Evolutionary conservation across 2,888 invertebrate genomes (phyloP).

Genomic region (Polyommatus icarus): DNA sequence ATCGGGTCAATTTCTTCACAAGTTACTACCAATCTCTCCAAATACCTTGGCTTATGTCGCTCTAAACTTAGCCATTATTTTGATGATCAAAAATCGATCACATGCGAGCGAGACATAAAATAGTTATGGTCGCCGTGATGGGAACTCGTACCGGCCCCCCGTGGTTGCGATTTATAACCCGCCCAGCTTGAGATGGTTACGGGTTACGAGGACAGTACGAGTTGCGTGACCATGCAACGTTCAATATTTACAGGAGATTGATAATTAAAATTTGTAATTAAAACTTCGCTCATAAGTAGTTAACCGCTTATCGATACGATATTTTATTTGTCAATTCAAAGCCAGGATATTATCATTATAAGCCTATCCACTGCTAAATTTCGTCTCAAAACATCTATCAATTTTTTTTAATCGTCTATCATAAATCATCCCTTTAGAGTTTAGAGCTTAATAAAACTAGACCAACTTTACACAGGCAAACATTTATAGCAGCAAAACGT

Average conservation of each 20-base stretch:
- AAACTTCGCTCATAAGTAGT: neutral
- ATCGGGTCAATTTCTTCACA: neutral
- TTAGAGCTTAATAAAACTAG: neutral
- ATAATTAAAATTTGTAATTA: conserved; percentile 5
- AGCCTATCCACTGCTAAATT: too few relatives aligned
- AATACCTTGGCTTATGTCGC: neutral
- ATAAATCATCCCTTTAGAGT: too few relatives aligned
- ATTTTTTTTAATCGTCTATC: too few relatives aligned
- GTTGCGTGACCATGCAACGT: neutral
- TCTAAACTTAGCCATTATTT: neutral
- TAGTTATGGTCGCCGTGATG: conserved; percentile 36
- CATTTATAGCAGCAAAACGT: neutral
- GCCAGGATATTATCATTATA: too few relatives aligned
- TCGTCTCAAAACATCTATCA: too few relatives aligned
- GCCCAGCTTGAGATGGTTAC: conserved; percentile 36
- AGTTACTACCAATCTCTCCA: neutral
- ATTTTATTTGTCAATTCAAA: neutral
- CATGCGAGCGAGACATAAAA: conserved; percentile 34
- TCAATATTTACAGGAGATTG: neutral
- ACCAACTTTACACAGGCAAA: neutral
- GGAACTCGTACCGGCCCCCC: conserved; percentile 37
- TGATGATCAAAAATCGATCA: conserved; percentile 21
- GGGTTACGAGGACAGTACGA: conserved; percentile 7
- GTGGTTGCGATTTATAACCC: conserved; percentile 39
- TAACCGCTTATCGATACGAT: neutral